Base-by-base conservation (phyloP, 2,113 vertebrate species). In the Crotalus viridis region DNA sequence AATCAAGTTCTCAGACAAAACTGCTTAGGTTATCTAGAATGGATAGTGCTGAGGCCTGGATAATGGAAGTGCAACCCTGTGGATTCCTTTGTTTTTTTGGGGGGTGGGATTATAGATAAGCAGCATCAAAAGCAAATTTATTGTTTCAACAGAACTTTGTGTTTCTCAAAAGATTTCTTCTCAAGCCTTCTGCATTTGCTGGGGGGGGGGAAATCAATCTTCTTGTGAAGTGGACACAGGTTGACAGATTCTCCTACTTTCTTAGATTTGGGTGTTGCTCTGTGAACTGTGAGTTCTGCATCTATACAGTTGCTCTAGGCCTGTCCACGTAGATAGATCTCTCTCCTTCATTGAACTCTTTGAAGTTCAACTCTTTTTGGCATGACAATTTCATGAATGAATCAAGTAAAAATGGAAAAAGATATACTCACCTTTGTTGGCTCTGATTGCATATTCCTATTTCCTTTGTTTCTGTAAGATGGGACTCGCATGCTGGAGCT, bases 151-250 rank as follows among this genome's bases (percentile, higher is more conserved):
- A 74, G 69, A 39, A 39, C 28, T 74, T 33, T 74, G 64, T 33
- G 13, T 33, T 74, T 33, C 64, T 74, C 69, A 39, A 39, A 39
- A 81, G 33, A 81, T 81, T 81, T 39, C 33, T 39, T 81, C 15
- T 39, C 33, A 39, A 39, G 39, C 17, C 6, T 81, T 21, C 33
- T 81, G n/a, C 69, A 81, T 39, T 39, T 81, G 69, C 17, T 39
- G 39, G 6, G 56, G 56, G 21, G 21, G 26, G 1, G 12, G 69
- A 1, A 39, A 33, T 39, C 69, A 81, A 6, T 6, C 6, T 1
- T 39, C 6, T 39, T 81, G n/a, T 33, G 5, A n/a, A 33, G 5
- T 33, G 5, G 2, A 8, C 0, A 0, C 33, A 39, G 33, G 8
- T 81, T 81, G 33, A 81, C 33, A 81, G 13, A 17, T 39, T 81